phyloP scores from a whole-genome alignment of 2,113 vertebrate species.

The Oreochromis niloticus region DNA sequence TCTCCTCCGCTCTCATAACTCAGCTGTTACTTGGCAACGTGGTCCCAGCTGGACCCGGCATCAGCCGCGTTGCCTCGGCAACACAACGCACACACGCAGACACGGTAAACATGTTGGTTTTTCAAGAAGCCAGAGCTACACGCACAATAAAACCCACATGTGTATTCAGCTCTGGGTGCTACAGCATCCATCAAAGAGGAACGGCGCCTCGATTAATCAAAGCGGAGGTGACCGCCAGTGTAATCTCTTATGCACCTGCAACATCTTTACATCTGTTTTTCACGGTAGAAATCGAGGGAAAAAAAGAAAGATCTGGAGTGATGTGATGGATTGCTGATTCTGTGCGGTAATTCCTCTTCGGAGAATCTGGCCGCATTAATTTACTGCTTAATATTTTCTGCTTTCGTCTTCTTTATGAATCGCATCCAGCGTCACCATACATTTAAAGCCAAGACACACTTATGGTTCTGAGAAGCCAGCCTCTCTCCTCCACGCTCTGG shows the following conservation, averaged over 20 bases:
- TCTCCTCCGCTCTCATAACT: conserved; percentile 65
- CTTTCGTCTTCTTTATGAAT: background rate
- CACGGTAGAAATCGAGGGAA: background rate
- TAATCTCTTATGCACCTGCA: conserved; percentile 32
- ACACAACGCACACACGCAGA: conserved; percentile 52
- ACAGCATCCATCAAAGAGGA: conserved; percentile 1
- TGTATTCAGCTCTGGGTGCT: background rate
- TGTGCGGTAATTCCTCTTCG: background rate
- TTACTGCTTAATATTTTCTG: background rate
- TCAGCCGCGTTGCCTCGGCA: conserved; percentile 61
- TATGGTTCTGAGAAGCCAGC: conserved; percentile 23
- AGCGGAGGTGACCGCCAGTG: background rate
- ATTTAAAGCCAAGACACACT: conserved; percentile 12
- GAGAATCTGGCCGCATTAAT: background rate
- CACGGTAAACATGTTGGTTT: conserved; percentile 53
- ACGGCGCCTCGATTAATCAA: background rate
- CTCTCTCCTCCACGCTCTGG: conserved; percentile 25
- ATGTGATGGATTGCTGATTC: conserved; percentile 12
- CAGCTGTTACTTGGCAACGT: conserved; percentile 77
- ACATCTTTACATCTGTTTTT: conserved; percentile 8
- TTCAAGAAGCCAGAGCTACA: background rate
- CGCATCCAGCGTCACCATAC: background rate
- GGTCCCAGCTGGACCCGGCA: conserved; percentile 68
- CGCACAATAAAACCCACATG: conserved; percentile 11
- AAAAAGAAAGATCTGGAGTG: background rate